These are phyloP conservation scores for Sebastolobus altivelis DNA, from an alignment of 2,797 vertebrate genomes.

Conservation along the genomic window DNA sequence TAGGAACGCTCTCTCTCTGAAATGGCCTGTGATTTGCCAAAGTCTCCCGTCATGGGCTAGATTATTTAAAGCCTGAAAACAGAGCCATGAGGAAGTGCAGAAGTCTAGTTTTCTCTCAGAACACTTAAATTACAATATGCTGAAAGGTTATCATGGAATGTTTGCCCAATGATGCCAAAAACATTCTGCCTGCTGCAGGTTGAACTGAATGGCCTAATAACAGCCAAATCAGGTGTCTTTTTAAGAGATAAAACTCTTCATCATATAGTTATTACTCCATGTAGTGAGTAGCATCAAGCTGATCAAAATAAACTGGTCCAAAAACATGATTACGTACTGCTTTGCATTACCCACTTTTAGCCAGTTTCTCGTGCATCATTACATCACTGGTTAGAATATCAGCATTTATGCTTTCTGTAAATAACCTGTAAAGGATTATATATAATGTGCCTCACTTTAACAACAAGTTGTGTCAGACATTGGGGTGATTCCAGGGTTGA, in stretches of 20 bases:
- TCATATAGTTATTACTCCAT: background rate
- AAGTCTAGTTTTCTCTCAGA: too few relatives aligned
- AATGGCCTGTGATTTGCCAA: too few relatives aligned
- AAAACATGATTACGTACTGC: conserved; percentile 4
- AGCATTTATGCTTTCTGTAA: conserved; percentile 20
- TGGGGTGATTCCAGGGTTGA: conserved; percentile 32
- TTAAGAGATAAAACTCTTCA: background rate
- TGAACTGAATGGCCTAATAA: too few relatives aligned
- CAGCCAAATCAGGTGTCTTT: background rate
- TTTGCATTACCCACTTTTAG: background rate
- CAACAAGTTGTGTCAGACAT: conserved; percentile 9
- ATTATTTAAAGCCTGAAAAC: too few relatives aligned
- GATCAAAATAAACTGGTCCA: background rate
- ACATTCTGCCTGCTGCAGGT: too few relatives aligned
- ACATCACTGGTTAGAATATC: conserved; percentile 12
- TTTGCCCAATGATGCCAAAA: too few relatives aligned
- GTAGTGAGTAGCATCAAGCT: background rate
- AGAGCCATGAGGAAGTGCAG: too few relatives aligned
- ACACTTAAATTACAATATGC: too few relatives aligned
- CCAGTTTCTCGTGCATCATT: conserved; percentile 1
- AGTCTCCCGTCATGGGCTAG: too few relatives aligned
- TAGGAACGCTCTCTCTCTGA: too few relatives aligned
- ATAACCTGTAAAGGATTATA: conserved; percentile 32
- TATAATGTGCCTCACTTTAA: conserved; percentile 9
- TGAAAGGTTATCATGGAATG: too few relatives aligned